Percentiles rank a stretch among this genome's conserved stretches.
Evolutionary conservation across 1,140 invertebrate species (phyloP).

Genomic region (Heliconius congener): DNA sequence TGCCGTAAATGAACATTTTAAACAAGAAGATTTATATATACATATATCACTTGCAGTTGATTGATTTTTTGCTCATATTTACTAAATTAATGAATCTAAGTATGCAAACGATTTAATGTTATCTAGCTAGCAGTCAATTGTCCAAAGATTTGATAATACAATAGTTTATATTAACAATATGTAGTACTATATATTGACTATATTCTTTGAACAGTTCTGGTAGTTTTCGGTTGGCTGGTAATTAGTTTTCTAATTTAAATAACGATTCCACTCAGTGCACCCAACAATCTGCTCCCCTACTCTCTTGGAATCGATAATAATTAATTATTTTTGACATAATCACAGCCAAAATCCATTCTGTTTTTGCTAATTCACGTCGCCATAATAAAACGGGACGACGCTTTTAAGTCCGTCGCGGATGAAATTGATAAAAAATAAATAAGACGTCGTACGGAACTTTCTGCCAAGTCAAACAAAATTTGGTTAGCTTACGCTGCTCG

Average conservation of each 20-base stretch:
- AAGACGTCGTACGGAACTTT: conserved; percentile 66
- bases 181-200: neutral
- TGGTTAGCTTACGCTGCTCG: conserved; percentile 58
- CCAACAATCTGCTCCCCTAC: conserved; percentile 73
- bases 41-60: neutral
- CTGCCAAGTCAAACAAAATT: conserved; percentile 72
- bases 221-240: conserved; percentile 59
- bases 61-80: neutral
- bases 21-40: neutral
- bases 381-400: conserved; percentile 75
- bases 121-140: neutral
- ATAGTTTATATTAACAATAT: neutral
- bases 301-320: conserved; percentile 80
- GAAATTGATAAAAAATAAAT: conserved; percentile 81
- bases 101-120: neutral
- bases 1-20: neutral
- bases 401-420: conserved; percentile 70
- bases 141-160: neutral
- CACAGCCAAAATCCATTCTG: conserved; percentile 82
- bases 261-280: conserved; percentile 60
- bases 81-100: neutral
- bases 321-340: conserved; percentile 84
- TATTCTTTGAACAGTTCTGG: neutral
- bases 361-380: conserved; percentile 82
- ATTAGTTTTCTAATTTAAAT: conserved; percentile 79